Evolutionary conservation across 2,888 invertebrate species (phyloP).

Genomic region (Dastarcus helophoroides): DNA sequence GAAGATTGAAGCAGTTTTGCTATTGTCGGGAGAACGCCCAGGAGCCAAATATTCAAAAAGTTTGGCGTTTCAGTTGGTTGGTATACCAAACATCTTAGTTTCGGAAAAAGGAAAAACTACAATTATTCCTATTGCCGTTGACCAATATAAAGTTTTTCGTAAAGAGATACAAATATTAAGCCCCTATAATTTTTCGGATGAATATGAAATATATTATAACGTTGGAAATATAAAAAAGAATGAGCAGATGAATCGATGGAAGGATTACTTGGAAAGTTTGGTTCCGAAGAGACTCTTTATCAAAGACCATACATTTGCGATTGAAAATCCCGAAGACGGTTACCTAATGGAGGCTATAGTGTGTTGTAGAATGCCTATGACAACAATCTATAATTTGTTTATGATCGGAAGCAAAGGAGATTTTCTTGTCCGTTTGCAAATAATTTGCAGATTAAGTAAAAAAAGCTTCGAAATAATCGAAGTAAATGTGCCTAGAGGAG

Average conservation of each 20-base stretch:
- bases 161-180: slow-evolving; percentile 13
- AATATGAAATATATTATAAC: slow-evolving; percentile 11
- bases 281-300: slow-evolving; percentile 9
- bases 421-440: slow-evolving; percentile 21
- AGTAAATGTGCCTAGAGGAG: slow-evolving; percentile 15
- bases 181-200: slow-evolving; percentile 15
- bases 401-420: slow-evolving; percentile 21
- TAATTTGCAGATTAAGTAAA: slow-evolving; percentile 10
- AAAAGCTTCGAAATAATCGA: slow-evolving; percentile 11
- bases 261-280: slow-evolving; percentile 7
- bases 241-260: not conserved
- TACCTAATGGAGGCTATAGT: slow-evolving; percentile 8
- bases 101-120: too few species aligned
- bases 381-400: slow-evolving; percentile 14
- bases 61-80: slow-evolving; percentile 22
- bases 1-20: slow-evolving; percentile 16
- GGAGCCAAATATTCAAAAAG: slow-evolving; percentile 24
- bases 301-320: slow-evolving; percentile 5
- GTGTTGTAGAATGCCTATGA: slow-evolving; percentile 7
- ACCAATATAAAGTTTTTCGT: slow-evolving; percentile 15
- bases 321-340: slow-evolving; percentile 7
- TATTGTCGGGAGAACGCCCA: slow-evolving; percentile 26
- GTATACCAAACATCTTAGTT: slow-evolving; percentile 20
- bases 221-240: not conserved
- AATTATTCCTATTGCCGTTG: slow-evolving; percentile 14